Evolutionary conservation across 2,888 invertebrate species (phyloP), one percentile per base, ranked within the genome.

Genomic region (Pollenia angustigena): DNA sequence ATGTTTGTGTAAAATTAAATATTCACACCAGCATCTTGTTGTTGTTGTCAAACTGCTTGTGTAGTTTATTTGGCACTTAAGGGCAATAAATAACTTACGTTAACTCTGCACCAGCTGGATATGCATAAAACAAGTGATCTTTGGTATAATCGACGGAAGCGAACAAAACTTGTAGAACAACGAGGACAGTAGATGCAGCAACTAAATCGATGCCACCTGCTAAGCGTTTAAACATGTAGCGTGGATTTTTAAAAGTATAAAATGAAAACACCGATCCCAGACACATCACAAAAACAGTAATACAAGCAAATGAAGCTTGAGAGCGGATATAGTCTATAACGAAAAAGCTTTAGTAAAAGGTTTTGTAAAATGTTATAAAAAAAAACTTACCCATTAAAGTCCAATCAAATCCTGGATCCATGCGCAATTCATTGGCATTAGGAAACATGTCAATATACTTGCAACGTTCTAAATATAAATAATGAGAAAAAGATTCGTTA

Each of bases 151-250:
- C 95, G 68, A 96, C 95, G 0, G 96, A 95, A 4, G 96, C 95
- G 89, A 96, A 95, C 87, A 97, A 94, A 0, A 97, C 97, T 94
- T 97, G 97, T 62, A 97, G 95, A 50, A 97, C 97, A 1, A 97
- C 97, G 89, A 97, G 94, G 14, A 96, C 95, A 87, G 97, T 96
- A 4, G 96, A 95, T 78, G 96, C 97, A 95, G 97, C 96, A 83
- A 98, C 96, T 90, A 98, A 96, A 91, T 97, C 97, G 85, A 97
- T 96, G 23, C 97, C 96, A 0, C 97, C 97, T 4, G 97, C 97
- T 40, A 98, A 94, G 52, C 98, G 94, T 92, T 98, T 98, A 94
- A 97, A 97, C 96, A 97, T 97, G 92, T 98, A 98, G 6, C 97
- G 95, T 4, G 97, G 97, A 91, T 97, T 96, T 88, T 95, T 94